Evolutionary conservation across 2,113 vertebrate species (phyloP), one percentile per base, ranked within the genome.

Genomic region (Hiodon alosoides): DNA sequence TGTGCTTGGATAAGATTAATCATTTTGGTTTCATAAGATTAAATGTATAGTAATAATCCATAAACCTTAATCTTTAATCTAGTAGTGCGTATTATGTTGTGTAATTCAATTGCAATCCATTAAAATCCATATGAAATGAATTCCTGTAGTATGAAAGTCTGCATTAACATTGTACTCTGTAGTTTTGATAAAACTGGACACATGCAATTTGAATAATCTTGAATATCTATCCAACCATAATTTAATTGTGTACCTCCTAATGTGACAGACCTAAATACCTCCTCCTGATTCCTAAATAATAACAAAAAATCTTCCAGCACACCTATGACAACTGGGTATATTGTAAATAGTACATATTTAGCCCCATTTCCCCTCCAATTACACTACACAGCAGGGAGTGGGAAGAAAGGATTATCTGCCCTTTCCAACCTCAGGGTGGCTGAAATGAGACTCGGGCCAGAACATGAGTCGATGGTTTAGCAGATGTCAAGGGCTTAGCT

Each of bases 251-350:
- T 14, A 4, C n/a, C 59, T 60, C 59, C 8, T 10, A 60, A 14
- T 60, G 59, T 60, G 59, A 60, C 59, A 13, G 59, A 60, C n/a
- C 10, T 60, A 60, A 60, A 60, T 60, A 13, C n/a, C n/a, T 60
- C 59, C 59, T 60, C 59, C 5, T 60, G 8, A 10, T 31, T 72
- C 54, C 60, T 65, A 74, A 54, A 31, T 17, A 17, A 17, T 10
- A 8, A 8, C 3, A 9, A 11, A 71, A 75, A 60, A 83, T 31
- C 79, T 57, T 57, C 54, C 54, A 57, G 54, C 54, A 5, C 54
- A 7, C 2, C 54, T 7, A 57, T 57, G 54, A 57, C 5, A 57
- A 57, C 54, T 7, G 54, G 54, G 10, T 60, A 14, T 14, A 14
- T 14, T 60, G 10, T 60, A 31, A 31, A 31, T 31, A 31, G 31